Evolutionary conservation across 2,797 vertebrate genomes (phyloP), one percentile per base, ranked within the genome.

Genomic region (Poeciliopsis presidionis): DNA sequence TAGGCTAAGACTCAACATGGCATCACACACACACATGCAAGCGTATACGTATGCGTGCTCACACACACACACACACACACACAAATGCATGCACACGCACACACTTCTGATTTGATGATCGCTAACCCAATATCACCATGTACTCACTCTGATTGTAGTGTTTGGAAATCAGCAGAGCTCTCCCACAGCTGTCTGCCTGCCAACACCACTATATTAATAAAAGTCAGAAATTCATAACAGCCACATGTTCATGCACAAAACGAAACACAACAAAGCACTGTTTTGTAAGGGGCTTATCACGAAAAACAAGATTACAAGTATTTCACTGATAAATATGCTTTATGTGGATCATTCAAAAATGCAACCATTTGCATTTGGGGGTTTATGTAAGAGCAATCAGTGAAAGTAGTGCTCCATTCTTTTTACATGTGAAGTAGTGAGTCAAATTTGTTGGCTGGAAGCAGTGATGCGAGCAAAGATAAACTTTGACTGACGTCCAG

Each of bases 101-200:
- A 79, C 59, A 76, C 46, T 73, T 80, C 76, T 73, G 53, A 49
- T 73, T 75, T 65, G 67, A 69, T 73, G 76, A 75, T 81, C 4
- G 39, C 41, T n/a, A 86, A 81, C 78, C 80, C 78, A 76, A 70
- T 45, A 41, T 41, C 73, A 85, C 71, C 82, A 67, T 73, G 63
- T 77, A 78, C 69, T 63, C 79, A 25, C 22, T 9, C 55, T 76
- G 45, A 84, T 72, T 80, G 71, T 2, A 13, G 83, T 4, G 0
- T 61, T 16, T 39, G 75, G 47, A 72, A 74, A 84, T 81, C 13
- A 67, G 76, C 47, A 51, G n/a, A 67, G 45, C 75, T 77, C 33
- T 81, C 12, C 49, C 74, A 55, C 6, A n/a, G 67, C 49, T 75
- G 45, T 45, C 46, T 74, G 20, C 71, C 57, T 33, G 57, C 57